Percentiles rank a stretch among this genome's conserved stretches.
These are phyloP conservation scores for Amphipoea lucens DNA, from an alignment of 2,888 invertebrate species.

Conservation along the genomic window DNA sequence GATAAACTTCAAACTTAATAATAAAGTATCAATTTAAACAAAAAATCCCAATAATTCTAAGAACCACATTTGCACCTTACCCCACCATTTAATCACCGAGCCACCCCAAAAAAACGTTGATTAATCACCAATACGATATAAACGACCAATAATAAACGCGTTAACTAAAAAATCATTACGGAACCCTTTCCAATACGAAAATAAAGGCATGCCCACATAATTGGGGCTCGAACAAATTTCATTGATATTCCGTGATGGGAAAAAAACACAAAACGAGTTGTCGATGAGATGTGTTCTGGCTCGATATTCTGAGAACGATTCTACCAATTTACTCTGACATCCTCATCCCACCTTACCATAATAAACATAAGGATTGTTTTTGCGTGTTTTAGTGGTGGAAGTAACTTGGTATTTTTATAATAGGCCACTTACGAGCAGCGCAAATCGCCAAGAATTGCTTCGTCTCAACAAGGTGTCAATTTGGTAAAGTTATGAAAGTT, in stretches of 20 bases:
- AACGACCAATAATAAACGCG: constrained; percentile 69
- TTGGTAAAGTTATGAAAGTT: constrained; percentile 89
- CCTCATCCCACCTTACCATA: constrained; percentile 39
- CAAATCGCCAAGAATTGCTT: constrained; percentile 89
- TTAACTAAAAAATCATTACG: constrained; percentile 74
- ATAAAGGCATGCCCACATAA: constrained; percentile 87
- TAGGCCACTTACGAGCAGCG: constrained; percentile 88
- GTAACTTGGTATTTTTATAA: constrained; percentile 81
- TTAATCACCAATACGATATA: constrained; percentile 69
- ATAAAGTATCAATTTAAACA: constrained; percentile 59
- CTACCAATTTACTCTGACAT: constrained; percentile 68
- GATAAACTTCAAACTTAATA: constrained; percentile 36
- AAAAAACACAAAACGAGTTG: constrained; percentile 86
- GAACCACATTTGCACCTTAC: constrained; percentile 68
- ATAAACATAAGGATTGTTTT: constrained; percentile 63
- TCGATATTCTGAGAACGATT: constrained; percentile 82
- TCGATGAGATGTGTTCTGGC: constrained; percentile 86
- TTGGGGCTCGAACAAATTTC: constrained; percentile 89
- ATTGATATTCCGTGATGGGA: constrained; percentile 90
- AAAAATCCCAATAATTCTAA: constrained; percentile 61
- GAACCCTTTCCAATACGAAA: constrained; percentile 77
- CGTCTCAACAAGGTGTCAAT: constrained; percentile 89
- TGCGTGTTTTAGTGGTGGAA: constrained; percentile 9
- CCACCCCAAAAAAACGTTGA: constrained; percentile 60
- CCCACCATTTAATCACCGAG: constrained; percentile 63